Evolutionary conservation across 2,113 vertebrate species (phyloP).

Genomic region (Siniperca chuatsi): DNA sequence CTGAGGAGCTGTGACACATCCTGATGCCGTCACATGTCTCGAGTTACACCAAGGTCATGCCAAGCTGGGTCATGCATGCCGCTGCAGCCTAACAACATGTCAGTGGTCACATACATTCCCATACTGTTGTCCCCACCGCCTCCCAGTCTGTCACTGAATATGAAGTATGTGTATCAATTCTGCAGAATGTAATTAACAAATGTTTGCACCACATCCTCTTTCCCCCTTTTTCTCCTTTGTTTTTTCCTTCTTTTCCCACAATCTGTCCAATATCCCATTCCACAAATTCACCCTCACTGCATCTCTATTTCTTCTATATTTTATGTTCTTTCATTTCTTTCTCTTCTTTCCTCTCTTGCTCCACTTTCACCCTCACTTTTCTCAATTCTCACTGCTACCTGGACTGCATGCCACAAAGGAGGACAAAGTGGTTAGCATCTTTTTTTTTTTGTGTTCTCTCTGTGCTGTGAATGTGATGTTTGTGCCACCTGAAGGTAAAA

Average conservation of each 20-base stretch:
- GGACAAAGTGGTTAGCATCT: constrained; percentile 99
- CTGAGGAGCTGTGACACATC: constrained; percentile 25
- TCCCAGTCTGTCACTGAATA: constrained; percentile 43
- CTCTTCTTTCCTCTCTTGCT: constrained; percentile 35
- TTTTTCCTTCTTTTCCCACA: constrained; percentile 28
- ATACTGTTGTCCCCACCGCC: constrained; percentile 25
- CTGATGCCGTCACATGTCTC: constrained; percentile 32
- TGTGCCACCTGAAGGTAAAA: constrained; percentile 33
- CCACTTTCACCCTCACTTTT: constrained; percentile 59
- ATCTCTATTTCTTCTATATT: constrained; percentile 29
- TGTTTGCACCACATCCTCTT: constrained; percentile 67
- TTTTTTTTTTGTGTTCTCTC: constrained; percentile 72
- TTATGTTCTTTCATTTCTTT: constrained; percentile 11
- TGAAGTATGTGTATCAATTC: constrained; percentile 57
- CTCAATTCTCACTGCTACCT: constrained; percentile 90
- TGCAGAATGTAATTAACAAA: constrained; percentile 75
- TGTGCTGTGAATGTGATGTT: constrained; percentile 68
- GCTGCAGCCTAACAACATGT: constrained; percentile 44
- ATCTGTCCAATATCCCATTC: constrained; percentile 38
- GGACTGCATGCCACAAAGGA: constrained; percentile 98
- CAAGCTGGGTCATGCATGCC: constrained; percentile 62
- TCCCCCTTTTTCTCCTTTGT: constrained; percentile 27
- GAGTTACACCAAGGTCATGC: constrained; percentile 45
- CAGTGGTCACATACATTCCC: constrained; percentile 32
- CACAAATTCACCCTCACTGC: constrained; percentile 25